These are phyloP conservation scores for Gallinago stenura DNA, from an alignment of 2,797 vertebrate genomes.

Conservation along the genomic window DNA sequence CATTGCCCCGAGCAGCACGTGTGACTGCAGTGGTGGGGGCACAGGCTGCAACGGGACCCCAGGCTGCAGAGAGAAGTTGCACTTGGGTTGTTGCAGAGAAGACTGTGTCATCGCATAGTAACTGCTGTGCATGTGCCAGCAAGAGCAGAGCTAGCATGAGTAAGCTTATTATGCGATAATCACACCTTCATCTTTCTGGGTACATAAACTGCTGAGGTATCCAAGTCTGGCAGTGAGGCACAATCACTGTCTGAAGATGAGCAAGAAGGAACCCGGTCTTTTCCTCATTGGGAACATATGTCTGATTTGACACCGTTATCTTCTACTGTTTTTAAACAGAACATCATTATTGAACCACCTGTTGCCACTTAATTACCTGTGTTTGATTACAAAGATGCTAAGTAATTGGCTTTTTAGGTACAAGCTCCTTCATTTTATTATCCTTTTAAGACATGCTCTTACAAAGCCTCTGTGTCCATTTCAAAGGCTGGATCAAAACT, in stretches of 20 bases:
- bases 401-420: not conserved
- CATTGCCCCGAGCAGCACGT: not conserved
- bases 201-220: conserved; percentile 64
- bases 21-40: not conserved
- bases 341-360: conserved; percentile 29
- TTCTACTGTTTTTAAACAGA: conserved; percentile 46
- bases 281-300: not conserved
- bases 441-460: not conserved
- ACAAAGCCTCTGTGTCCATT: not conserved
- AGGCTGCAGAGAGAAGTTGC: not conserved
- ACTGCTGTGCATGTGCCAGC: conserved; percentile 64
- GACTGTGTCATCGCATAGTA: conserved; percentile 38
- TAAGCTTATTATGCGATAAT: conserved; percentile 68
- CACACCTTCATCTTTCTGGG: conserved; percentile 66
- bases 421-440: not conserved
- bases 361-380: conserved; percentile 40
- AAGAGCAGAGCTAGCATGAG: conserved; percentile 63
- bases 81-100: not conserved
- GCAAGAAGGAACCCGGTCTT: conserved; percentile 7
- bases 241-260: conserved; percentile 35
- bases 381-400: conserved; percentile 6
- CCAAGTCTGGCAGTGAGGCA: conserved; percentile 23
- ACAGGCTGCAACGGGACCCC: not conserved
- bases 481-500: not conserved
- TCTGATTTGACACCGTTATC: conserved; percentile 29